A percentile compares a stretch with the other conserved stretches of the same genome.
phyloP scores from a whole-genome alignment of 1,140 invertebrate genomes.

The Drosophila subpulchrella region DNA sequence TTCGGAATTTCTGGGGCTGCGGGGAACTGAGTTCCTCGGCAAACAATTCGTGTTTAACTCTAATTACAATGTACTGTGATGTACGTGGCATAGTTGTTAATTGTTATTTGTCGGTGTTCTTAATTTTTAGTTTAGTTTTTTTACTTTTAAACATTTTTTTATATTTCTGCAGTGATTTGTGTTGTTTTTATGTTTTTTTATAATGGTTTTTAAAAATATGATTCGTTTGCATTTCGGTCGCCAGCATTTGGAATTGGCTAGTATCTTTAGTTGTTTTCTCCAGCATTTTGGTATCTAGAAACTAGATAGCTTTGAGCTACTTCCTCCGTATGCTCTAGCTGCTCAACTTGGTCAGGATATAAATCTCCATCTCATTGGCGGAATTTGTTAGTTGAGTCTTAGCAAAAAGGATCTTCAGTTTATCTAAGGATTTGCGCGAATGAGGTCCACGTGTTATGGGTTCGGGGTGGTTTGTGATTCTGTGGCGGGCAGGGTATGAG shows the following conservation, averaged over 20 bases:
- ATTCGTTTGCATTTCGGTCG: slow-evolving; percentile 77
- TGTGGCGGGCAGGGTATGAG: slow-evolving; percentile 24
- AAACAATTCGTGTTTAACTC: slow-evolving; percentile 39
- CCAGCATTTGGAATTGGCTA: slow-evolving; percentile 46
- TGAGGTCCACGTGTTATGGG: slow-evolving; percentile 61
- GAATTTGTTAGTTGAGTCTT: slow-evolving; percentile 30
- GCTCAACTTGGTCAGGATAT: slow-evolving; percentile 33
- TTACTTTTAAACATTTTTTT: slow-evolving; percentile 39
- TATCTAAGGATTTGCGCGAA: slow-evolving; percentile 43
- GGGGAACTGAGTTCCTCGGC: slow-evolving; percentile 15
- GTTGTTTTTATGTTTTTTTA: slow-evolving; percentile 29
- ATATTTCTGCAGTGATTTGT: slow-evolving; percentile 30
- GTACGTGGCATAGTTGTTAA: slow-evolving; percentile 51
- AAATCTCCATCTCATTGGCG: slow-evolving; percentile 39
- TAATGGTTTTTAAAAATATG: slow-evolving; percentile 42
- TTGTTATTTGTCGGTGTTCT: slow-evolving; percentile 48
- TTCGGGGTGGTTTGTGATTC: slow-evolving; percentile 32
- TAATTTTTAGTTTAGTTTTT: slow-evolving; percentile 22
- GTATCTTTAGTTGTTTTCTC: slow-evolving; percentile 22
- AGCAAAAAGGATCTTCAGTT: slow-evolving; percentile 30
- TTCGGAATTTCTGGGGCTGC: slow-evolving; percentile 22
- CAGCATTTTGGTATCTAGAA: slow-evolving; percentile 32
- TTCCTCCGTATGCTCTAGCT: slow-evolving; percentile 31
- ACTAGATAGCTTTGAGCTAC: slow-evolving; percentile 39
- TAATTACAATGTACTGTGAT: slow-evolving; percentile 49